These are phyloP conservation scores for Hepsetus odoe DNA, from an alignment of 2,113 vertebrate genomes.

Conservation along the genomic window DNA sequence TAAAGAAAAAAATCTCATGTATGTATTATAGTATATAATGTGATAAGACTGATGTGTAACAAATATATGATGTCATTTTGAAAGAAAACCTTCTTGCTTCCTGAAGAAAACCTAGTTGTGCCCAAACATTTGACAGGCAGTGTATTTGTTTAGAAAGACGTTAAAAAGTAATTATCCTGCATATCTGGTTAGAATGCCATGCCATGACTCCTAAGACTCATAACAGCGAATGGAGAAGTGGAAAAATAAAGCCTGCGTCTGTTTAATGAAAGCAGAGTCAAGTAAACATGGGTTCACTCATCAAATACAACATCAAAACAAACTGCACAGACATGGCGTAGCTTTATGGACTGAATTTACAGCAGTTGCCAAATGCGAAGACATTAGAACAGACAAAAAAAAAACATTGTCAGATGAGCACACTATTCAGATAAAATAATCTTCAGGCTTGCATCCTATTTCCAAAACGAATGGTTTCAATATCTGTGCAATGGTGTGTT, in stretches of 20 bases:
- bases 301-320: constrained; percentile 9
- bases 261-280: constrained; percentile 28
- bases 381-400: constrained; percentile 59
- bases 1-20: too few relatives aligned
- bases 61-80: too few relatives aligned
- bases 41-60: too few relatives aligned
- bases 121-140: neutral
- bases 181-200: neutral
- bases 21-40: too few relatives aligned
- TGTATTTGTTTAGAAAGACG: neutral
- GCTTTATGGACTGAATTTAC: constrained; percentile 38
- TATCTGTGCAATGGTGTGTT: constrained; percentile 90
- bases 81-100: too few relatives aligned
- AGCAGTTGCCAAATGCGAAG: constrained; percentile 49
- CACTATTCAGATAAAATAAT: constrained; percentile 74
- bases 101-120: neutral
- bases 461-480: constrained; percentile 89
- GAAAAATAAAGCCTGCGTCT: neutral
- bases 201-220: neutral
- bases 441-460: constrained; percentile 77
- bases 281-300: constrained; percentile 18
- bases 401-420: constrained; percentile 63
- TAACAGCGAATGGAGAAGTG: neutral
- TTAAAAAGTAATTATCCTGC: neutral
- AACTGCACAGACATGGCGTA: constrained; percentile 12